Evolutionary conservation across 2,113 vertebrate species (phyloP).

Genomic region (Bombycilla garrulus): DNA sequence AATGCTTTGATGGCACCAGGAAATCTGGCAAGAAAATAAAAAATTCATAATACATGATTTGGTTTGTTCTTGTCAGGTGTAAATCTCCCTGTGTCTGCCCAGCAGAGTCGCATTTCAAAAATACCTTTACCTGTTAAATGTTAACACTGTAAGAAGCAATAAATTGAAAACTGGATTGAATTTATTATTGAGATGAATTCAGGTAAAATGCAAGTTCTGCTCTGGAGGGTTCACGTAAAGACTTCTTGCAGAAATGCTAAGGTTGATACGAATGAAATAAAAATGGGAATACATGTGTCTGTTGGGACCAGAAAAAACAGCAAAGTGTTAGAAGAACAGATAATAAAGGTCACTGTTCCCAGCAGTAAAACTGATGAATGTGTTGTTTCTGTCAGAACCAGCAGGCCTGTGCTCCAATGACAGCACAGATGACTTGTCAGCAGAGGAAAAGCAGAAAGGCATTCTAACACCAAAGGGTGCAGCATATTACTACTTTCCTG

Average conservation of each 20-base stretch:
- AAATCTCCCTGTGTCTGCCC: not conserved
- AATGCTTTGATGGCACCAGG: not conserved
- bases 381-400: not conserved
- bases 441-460: not conserved
- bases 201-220: not conserved
- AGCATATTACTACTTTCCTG: not conserved
- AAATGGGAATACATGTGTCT: not conserved
- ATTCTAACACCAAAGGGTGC: not conserved
- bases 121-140: not conserved
- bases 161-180: not conserved
- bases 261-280: not conserved
- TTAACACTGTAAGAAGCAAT: not conserved
- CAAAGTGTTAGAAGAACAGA: not conserved
- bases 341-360: not conserved
- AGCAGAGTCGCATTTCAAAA: not conserved
- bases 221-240: not conserved
- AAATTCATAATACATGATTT: not conserved
- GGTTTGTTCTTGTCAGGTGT: not conserved
- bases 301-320: not conserved
- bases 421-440: not conserved
- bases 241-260: not conserved
- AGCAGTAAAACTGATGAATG: not conserved
- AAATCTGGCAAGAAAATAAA: not conserved
- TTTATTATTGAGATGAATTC: not conserved
- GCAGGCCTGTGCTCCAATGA: fast-evolving